These are phyloP conservation scores for Vidua macroura DNA, from an alignment of 2,113 vertebrate genomes.

Conservation along the genomic window DNA sequence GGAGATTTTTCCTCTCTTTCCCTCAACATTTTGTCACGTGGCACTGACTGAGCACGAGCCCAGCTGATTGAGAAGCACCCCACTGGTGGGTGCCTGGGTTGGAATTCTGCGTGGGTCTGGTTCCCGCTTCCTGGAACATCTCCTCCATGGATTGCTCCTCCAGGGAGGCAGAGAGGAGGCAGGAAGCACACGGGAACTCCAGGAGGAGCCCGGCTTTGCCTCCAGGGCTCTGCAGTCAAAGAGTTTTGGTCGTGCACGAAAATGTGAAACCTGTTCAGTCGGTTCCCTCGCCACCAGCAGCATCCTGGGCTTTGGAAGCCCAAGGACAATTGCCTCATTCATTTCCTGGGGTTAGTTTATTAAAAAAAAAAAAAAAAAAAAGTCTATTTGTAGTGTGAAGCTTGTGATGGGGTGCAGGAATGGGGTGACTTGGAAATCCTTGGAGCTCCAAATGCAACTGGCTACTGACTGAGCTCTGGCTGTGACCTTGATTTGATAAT, in stretches of 20 bases:
- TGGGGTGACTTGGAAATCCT: neutral
- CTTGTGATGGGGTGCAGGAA: neutral
- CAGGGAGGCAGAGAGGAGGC: neutral
- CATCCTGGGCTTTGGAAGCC: neutral
- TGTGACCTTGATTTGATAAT: neutral
- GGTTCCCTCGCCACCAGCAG: neutral
- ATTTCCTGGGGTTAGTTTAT: neutral
- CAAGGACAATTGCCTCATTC: neutral
- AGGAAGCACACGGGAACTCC: neutral
- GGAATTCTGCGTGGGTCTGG: rapidly evolving
- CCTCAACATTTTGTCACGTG: rapidly evolving
- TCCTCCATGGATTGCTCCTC: rapidly evolving
- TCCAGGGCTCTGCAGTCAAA: neutral
- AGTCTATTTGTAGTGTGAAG: neutral
- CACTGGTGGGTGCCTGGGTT: neutral
- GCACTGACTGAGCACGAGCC: rapidly evolving
- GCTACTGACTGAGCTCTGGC: neutral
- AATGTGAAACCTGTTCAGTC: slow-evolving; percentile 14
- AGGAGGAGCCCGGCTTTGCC: neutral
- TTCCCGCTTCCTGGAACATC: neutral
- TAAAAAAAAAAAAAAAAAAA: neutral
- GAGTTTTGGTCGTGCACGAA: neutral
- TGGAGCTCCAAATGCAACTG: neutral
- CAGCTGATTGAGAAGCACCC: neutral
- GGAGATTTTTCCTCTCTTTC: neutral